phyloP scores from a whole-genome alignment of 2,888 invertebrate genomes.

The Dugesia japonica region DNA sequence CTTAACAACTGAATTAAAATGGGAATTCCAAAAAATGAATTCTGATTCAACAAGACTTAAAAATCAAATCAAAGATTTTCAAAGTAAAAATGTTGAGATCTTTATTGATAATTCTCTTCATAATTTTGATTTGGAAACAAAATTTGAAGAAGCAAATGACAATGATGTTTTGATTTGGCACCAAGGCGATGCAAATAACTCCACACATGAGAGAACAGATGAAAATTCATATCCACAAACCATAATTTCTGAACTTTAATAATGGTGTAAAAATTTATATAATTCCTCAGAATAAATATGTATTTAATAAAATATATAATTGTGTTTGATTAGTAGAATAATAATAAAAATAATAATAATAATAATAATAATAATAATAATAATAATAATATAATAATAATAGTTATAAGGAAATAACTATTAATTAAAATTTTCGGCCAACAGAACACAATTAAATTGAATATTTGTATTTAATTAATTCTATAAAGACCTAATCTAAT shows the following conservation, averaged over 20 bases:
- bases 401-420: too few relatives aligned
- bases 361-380: too few relatives aligned
- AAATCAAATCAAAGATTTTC: neutral
- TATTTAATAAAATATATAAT: too few relatives aligned
- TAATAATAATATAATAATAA: too few relatives aligned
- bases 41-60: neutral
- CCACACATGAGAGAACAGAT: neutral
- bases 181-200: neutral
- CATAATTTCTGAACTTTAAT: neutral
- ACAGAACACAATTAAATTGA: too few relatives aligned
- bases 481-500: too few relatives aligned
- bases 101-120: neutral
- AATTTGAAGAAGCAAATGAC: neutral
- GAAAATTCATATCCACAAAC: conserved; percentile 10
- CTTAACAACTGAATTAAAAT: neutral
- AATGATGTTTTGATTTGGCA: neutral
- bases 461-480: too few relatives aligned
- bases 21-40: too few relatives aligned
- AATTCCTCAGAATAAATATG: too few relatives aligned
- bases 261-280: neutral
- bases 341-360: too few relatives aligned
- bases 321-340: too few relatives aligned
- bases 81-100: neutral
- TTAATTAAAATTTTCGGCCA: too few relatives aligned
- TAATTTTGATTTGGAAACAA: neutral